phyloP scores from a whole-genome alignment of 2,113 vertebrate genomes.

The Zingel zingel region DNA sequence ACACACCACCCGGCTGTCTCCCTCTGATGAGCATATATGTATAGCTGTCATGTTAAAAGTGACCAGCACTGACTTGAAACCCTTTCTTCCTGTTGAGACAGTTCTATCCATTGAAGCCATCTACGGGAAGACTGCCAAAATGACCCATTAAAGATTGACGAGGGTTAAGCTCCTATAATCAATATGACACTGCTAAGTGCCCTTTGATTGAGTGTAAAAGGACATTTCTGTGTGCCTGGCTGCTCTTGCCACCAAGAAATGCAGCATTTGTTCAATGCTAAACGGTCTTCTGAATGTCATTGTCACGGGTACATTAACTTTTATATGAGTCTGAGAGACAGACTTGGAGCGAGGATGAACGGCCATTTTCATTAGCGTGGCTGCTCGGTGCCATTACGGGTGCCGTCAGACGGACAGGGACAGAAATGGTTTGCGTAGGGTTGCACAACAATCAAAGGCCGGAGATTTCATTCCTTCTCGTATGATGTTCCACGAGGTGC shows the following conservation, averaged over 20 bases:
- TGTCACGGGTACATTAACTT: conserved; percentile 80
- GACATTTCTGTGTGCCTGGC: conserved; percentile 73
- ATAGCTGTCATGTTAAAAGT: not conserved
- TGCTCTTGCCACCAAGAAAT: conserved; percentile 68
- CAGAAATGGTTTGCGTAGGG: conserved; percentile 26
- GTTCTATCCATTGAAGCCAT: conserved; percentile 29
- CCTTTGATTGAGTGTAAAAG: conserved; percentile 79
- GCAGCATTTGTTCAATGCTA: conserved; percentile 75
- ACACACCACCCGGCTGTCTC: not conserved
- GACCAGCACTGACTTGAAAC: conserved; percentile 2
- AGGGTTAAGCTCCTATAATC: conserved; percentile 81
- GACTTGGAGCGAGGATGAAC: conserved; percentile 63
- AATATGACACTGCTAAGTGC: conserved; percentile 83
- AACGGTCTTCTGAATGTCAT: conserved; percentile 80
- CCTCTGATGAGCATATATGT: not conserved
- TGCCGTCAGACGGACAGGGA: conserved; percentile 43
- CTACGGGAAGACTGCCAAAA: conserved; percentile 69
- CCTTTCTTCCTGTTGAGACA: conserved; percentile 14
- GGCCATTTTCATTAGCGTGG: conserved; percentile 69
- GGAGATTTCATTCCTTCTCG: conserved; percentile 37
- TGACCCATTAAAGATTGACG: conserved; percentile 72
- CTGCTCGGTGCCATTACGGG: conserved; percentile 68
- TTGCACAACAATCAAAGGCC: not conserved
- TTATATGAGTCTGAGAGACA: conserved; percentile 77
- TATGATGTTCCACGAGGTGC: conserved; percentile 43